Conservation (phyloP, 2,888 invertebrate species). For the Eupithecia tripunctaria region DNA sequence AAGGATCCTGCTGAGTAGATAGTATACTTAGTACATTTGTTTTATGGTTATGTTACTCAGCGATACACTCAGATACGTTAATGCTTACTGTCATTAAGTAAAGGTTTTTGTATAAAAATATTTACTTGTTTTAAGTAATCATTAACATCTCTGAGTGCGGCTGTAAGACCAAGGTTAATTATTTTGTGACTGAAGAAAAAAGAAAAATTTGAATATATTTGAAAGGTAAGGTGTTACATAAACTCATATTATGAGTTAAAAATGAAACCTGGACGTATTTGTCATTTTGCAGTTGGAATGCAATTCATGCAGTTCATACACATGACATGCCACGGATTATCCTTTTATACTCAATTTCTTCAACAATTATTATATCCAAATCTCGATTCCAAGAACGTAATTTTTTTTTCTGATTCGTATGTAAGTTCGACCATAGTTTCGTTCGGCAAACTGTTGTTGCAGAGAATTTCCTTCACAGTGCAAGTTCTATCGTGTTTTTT, state of each 20-base stretch:
- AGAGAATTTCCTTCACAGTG: not conserved
- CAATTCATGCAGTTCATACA: not conserved
- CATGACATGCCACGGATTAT: not conserved
- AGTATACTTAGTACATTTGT: not conserved
- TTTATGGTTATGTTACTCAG: not conserved
- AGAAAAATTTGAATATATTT: not conserved
- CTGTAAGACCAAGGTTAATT: not conserved
- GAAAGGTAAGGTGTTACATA: not conserved
- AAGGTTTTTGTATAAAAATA: too few relatives aligned
- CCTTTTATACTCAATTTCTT: not conserved
- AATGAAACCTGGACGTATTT: not conserved
- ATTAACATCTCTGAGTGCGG: too few relatives aligned
- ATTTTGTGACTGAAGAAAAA: not conserved
- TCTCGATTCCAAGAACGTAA: not conserved
- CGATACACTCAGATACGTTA: too few relatives aligned
- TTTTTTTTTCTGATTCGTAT: not conserved
- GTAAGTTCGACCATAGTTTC: not conserved
- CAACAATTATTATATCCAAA: not conserved
- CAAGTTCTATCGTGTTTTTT: not conserved
- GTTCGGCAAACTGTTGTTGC: not conserved
- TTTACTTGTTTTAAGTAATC: too few relatives aligned
- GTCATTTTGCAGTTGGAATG: not conserved
- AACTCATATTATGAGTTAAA: not conserved
- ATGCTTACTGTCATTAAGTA: too few relatives aligned
- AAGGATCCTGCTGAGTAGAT: constrained; percentile 77